Conservation (phyloP, 30 jellyfish, hydroid and myxozoan species). For the Hydra vulgaris region DNA sequence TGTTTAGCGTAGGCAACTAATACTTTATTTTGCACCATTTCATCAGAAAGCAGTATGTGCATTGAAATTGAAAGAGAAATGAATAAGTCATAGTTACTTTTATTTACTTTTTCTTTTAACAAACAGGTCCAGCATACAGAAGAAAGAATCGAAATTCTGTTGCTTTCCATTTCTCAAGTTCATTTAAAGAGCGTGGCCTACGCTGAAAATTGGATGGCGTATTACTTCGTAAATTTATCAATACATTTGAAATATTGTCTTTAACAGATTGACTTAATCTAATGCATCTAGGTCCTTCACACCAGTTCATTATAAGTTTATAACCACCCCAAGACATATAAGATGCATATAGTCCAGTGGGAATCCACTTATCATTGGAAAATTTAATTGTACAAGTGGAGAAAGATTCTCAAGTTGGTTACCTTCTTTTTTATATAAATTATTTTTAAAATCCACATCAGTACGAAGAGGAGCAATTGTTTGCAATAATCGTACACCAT, state of each 20-base stretch:
- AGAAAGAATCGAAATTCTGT: conserved; percentile 3
- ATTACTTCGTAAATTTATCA: not conserved
- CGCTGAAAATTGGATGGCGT: not conserved
- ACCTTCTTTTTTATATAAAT: not conserved
- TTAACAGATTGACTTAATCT: not conserved
- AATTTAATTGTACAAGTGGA: not conserved
- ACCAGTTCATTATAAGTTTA: not conserved
- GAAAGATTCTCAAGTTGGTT: not conserved
- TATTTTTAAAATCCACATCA: not conserved
- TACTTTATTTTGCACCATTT: not conserved
- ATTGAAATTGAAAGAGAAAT: not conserved
- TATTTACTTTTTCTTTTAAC: not conserved
- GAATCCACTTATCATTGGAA: not conserved
- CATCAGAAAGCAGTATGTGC: not conserved
- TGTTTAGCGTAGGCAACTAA: not conserved
- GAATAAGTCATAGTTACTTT: not conserved
- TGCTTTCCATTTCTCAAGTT: conserved; percentile 3
- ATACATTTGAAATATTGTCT: not conserved
- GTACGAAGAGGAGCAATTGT: not conserved
- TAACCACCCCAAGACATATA: not conserved
- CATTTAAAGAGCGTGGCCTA: not conserved
- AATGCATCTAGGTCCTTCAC: not conserved
- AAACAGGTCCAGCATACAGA: not conserved
- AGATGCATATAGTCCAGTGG: not conserved
- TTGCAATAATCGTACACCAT: not conserved